A percentile compares a stretch with the other conserved stretches of the same genome.
phyloP scores from a whole-genome alignment of 2,888 invertebrate species.

The Nematopogon swammerdamellus region DNA sequence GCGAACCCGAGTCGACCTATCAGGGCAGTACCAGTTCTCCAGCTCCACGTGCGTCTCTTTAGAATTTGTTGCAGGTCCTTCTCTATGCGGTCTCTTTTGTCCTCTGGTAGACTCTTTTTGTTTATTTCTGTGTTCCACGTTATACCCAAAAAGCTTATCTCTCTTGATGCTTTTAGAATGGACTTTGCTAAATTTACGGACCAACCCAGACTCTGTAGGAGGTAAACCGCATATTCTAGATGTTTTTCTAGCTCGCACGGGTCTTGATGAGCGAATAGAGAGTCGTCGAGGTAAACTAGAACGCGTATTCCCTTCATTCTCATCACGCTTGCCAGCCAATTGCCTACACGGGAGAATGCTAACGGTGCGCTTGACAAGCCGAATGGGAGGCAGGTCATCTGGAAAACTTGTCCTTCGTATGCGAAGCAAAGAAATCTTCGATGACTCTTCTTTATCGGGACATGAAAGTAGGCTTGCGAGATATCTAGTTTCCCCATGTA shows the following conservation, averaged over 20 bases:
- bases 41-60: too few relatives aligned
- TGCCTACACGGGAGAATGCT: slow-evolving; percentile 13
- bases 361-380: slow-evolving; percentile 15
- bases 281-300: slow-evolving; percentile 17
- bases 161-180: not conserved
- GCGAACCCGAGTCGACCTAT: too few relatives aligned
- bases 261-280: slow-evolving; percentile 9
- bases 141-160: not conserved
- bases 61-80: too few relatives aligned
- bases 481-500: not conserved
- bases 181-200: not conserved
- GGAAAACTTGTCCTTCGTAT: slow-evolving; percentile 5
- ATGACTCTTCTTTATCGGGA: slow-evolving; percentile 6
- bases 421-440: slow-evolving; percentile 10
- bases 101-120: too few relatives aligned
- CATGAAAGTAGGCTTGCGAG: not conserved
- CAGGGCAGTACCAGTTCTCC: too few relatives aligned
- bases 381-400: slow-evolving; percentile 14
- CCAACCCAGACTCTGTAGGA: not conserved
- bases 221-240: not conserved
- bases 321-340: slow-evolving; percentile 14
- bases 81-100: too few relatives aligned
- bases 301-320: slow-evolving; percentile 11
- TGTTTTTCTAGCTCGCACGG: not conserved
- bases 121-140: not conserved